Evolutionary conservation across 1,140 invertebrate species (phyloP).

Genomic region (Macrosteles quadrilineatus): DNA sequence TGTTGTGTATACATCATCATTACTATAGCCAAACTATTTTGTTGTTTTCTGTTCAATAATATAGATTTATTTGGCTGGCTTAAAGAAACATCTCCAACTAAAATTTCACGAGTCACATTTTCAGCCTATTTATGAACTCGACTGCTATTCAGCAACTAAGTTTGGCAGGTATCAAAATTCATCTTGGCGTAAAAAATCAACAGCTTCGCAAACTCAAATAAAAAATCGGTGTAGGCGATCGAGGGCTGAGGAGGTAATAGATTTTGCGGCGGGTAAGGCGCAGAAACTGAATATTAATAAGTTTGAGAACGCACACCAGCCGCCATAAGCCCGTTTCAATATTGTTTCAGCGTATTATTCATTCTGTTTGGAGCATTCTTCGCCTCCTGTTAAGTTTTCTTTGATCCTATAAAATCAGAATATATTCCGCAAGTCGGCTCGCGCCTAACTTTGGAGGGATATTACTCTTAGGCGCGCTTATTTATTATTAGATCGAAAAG

Average conservation of each 20-base stretch:
- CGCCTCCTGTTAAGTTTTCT: conserved; percentile 21
- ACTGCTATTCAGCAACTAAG: no score
- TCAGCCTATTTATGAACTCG: no score
- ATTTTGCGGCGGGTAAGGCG: conserved; percentile 22
- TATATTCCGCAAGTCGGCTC: conserved; percentile 9
- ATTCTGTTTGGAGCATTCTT: conserved; percentile 26
- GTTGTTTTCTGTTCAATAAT: no score
- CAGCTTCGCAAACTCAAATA: no score
- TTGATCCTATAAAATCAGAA: conserved; percentile 24
- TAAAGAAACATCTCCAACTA: no score
- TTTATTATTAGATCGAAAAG: conserved; percentile 17
- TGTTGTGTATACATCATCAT: no score
- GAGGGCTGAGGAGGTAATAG: conserved; percentile 13
- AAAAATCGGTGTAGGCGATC: no score
- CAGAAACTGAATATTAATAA: conserved; percentile 26
- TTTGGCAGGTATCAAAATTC: no score
- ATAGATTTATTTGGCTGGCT: no score
- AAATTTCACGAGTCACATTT: no score
- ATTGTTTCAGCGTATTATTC: conserved; percentile 26
- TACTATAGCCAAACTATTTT: no score
- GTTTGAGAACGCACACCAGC: conserved; percentile 20
- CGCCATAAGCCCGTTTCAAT: conserved; percentile 22
- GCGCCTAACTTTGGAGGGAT: neutral
- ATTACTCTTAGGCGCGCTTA: neutral
- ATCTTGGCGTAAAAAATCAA: no score